These are phyloP conservation scores for Bimastos eiseni DNA, from an alignment of 2,888 invertebrate genomes.

Conservation along the genomic window DNA sequence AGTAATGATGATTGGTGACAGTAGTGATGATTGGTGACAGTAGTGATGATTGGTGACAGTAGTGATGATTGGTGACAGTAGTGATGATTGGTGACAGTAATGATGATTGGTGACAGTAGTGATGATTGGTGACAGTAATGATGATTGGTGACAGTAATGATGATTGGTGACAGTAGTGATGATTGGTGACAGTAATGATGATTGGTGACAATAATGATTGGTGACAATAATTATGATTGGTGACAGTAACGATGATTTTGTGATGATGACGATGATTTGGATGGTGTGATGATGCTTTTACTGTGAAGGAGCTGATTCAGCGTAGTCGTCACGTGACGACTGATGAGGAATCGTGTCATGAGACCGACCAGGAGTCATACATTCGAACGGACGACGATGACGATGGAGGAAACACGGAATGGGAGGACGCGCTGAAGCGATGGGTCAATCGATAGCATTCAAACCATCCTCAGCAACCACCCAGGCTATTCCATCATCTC, in stretches of 20 bases:
- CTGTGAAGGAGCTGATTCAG: conserved; percentile 36
- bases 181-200: neutral
- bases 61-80: neutral
- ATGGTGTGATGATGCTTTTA: neutral
- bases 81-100: conserved; percentile 26
- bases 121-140: neutral
- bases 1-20: no score
- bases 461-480: neutral
- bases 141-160: no score
- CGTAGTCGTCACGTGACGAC: conserved; percentile 48
- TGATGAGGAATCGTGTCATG: conserved; percentile 57
- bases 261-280: conserved; percentile 2
- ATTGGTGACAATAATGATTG: conserved; percentile 27
- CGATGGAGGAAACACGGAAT: conserved; percentile 66
- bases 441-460: conserved; percentile 70
- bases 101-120: conserved; percentile 26
- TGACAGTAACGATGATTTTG: conserved; percentile 18
- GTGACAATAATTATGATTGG: conserved; percentile 26
- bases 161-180: neutral
- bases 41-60: neutral
- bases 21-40: neutral
- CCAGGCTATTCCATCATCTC: conserved; percentile 6
- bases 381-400: conserved; percentile 63
- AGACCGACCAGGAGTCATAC: conserved; percentile 62
- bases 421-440: conserved; percentile 72